Base-by-base conservation (phyloP, 2,113 vertebrate genomes). In the Danionella cerebrum region DNA sequence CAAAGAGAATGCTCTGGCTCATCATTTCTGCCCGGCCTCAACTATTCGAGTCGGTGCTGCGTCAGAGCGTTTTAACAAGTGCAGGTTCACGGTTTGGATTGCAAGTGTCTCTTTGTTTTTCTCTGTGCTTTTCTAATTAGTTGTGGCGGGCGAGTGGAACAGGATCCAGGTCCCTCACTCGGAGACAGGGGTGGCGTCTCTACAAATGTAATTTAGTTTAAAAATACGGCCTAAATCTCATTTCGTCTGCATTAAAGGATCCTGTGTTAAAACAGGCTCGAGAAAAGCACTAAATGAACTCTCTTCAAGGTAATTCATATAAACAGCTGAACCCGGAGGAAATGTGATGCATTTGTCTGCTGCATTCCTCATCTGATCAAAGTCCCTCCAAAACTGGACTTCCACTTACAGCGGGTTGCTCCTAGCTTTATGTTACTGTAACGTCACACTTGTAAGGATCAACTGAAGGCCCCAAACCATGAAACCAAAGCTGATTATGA, bases 141-240 rank as follows among this genome's bases (percentile, higher is more conserved):
- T 82, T 72, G 70, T 79, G 76, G 75, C 82, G 88, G 80, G 81
- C 82, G 73, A 44, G 72, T 79, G 89, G 87, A 93, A 90, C 84
- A 70, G 82, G 90, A 90, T 88, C 87, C 89, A 78, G 80, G 29
- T 79, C 86, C 82, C 83, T 68, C 86, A 84, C 85, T 89, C 84
- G 83, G 85, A 82, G 87, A 86, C 88, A 65, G 79, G 88, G 85
- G 84, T 91, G 94, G 95, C 91, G 92, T 93, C 96, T 87, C 72
- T 31, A 80, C 91, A 95, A n/a, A 97, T 97, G 94, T 90, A 89
- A 97, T 96, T 96, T 92, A 84, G 90, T 93, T 91, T 91, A 94
- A 96, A 97, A 95, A 96, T 93, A 94, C 88, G 89, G 89, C 90
- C 86, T 88, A 94, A 96, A 98, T 92, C 91, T 89, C 89, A 94